Base-by-base conservation (phyloP, 2,888 invertebrate species). In the Argyresthia goedartella region DNA sequence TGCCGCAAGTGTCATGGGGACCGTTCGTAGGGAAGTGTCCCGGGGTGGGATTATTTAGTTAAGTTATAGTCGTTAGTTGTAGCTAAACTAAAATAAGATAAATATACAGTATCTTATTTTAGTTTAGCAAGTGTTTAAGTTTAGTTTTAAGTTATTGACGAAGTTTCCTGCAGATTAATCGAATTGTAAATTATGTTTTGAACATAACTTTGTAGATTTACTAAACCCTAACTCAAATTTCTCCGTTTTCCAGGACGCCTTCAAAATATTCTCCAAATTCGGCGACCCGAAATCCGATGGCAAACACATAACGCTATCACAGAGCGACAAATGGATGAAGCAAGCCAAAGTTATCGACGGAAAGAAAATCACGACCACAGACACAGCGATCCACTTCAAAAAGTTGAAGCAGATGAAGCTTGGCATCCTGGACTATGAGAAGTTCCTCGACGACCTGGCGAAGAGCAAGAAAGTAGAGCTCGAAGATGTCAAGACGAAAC, bases 251-350 rank as follows among this genome's bases (percentile, higher is more conserved):
- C 88, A 91, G 76, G 92, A 92, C 53, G 90, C 90, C 52, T 95
- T 95, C 73, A 91, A 91, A 66, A 89, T 91, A 1, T 96, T 95
- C 73, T 92, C 94, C 8, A 95, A 95, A 80, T 96, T 96, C 70
- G 96, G 96, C 0, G 95, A 96, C 70, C 88, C 89, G 3, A 95
- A 95, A 73, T 92, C 94, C 13, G 95, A 95, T 67, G 96, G 96
- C 0, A 95, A 93, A 73, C 88, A 89, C 45, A 94, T 96, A 57
- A 95, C 95, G 0, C 86, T 96, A n/a, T 94, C 94, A 9, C 95
- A 96, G 75, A 93, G 94, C 67, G 96, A 96, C 76, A 96, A 96
- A 79, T 96, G 96, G 96, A 93, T 96, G 92, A 96, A 95, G 67
- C 96, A 96, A 71, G 95, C 96, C 0, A 93, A 85, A 59, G 86